phyloP scores from a whole-genome alignment of 2,113 vertebrate species.

The Tylochromis polylepis region DNA sequence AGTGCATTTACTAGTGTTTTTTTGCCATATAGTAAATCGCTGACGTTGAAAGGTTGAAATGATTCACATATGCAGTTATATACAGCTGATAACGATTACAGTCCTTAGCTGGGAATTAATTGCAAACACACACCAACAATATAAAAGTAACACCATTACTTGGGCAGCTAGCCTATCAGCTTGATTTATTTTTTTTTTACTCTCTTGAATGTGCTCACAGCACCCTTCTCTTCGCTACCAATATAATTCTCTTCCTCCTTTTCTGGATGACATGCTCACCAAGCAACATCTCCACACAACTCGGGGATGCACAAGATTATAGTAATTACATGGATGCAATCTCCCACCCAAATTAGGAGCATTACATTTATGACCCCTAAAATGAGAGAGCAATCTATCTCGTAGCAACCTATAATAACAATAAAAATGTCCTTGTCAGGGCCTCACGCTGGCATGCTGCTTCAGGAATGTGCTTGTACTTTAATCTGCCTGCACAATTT shows the following conservation, averaged over 20 bases:
- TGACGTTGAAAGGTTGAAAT: conserved; percentile 54
- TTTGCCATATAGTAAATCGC: conserved; percentile 27
- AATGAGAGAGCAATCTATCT: conserved; percentile 47
- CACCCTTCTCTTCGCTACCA: background rate
- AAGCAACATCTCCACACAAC: conserved; percentile 31
- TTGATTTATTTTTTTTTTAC: background rate
- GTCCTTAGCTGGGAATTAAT: conserved; percentile 27
- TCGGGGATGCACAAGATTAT: conserved; percentile 49
- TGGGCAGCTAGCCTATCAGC: background rate
- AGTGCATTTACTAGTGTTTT: conserved; percentile 20
- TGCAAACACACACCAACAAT: conserved; percentile 12
- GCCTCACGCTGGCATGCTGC: conserved; percentile 2
- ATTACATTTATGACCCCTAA: conserved; percentile 57
- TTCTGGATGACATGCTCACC: conserved; percentile 9
- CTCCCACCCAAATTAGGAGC: conserved; percentile 49
- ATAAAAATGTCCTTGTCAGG: conserved; percentile 17
- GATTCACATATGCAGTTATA: conserved; percentile 41
- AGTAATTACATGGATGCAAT: conserved; percentile 65
- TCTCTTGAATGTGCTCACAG: background rate
- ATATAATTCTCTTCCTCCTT: background rate
- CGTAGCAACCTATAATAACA: conserved; percentile 51
- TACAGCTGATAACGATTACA: conserved; percentile 56
- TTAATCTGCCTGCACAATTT: conserved; percentile 42
- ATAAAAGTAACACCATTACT: background rate
- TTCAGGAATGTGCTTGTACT: conserved; percentile 28